Percentiles rank a stretch among this genome's conserved stretches.
Evolutionary conservation across 2,888 invertebrate genomes (phyloP).

Genomic region (Xestia ashworthii): DNA sequence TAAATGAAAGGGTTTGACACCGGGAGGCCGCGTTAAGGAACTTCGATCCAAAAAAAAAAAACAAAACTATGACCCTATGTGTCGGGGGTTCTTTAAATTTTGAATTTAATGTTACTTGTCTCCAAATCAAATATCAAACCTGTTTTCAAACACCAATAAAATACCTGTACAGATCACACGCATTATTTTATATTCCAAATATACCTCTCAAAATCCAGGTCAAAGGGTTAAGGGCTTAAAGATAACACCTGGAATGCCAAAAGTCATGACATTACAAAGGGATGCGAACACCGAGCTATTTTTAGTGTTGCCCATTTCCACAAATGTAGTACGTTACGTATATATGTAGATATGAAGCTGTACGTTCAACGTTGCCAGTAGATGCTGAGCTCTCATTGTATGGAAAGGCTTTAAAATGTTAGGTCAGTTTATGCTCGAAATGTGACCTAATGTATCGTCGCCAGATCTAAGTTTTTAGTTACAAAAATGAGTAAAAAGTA

Average conservation of each 20-base stretch:
- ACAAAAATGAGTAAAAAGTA: no score
- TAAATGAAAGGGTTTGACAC: no score
- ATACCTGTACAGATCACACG: neutral
- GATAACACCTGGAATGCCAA: conserved; percentile 49
- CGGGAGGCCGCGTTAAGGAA: no score
- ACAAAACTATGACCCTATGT: no score
- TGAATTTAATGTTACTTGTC: no score
- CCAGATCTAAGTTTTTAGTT: neutral
- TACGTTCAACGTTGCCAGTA: neutral
- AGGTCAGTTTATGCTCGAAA: neutral
- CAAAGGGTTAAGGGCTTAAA: conserved; percentile 23
- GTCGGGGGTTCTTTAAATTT: no score
- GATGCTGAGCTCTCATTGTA: neutral
- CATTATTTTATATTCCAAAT: conserved; percentile 20
- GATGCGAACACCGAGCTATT: conserved; percentile 40
- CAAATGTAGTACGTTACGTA: conserved; percentile 21
- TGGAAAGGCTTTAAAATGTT: neutral
- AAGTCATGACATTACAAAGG: conserved; percentile 49
- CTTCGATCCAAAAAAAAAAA: no score
- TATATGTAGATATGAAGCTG: neutral
- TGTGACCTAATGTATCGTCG: neutral
- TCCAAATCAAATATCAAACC: conserved; percentile 3
- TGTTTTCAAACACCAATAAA: neutral
- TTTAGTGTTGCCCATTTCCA: conserved; percentile 43
- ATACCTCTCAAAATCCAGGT: neutral